Percentiles rank a stretch among this genome's conserved stretches.
Conservation (phyloP, 2,888 invertebrate species). For the Augochlorella aurata region DNA sequence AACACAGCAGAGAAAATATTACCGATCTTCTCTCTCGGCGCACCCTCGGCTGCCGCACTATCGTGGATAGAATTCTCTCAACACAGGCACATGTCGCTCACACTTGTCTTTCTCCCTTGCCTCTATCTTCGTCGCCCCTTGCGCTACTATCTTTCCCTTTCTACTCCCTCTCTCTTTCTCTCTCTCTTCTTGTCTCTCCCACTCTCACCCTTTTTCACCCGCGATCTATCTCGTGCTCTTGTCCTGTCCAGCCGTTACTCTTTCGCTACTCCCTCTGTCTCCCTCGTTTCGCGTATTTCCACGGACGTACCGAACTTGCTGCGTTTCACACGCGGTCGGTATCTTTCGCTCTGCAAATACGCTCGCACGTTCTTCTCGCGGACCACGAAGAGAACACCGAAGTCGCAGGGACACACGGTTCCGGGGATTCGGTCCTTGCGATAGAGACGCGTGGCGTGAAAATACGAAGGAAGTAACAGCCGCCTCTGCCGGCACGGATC, state of each 20-base stretch:
- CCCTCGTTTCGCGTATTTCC: slow-evolving; percentile 52
- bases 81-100: slow-evolving; percentile 67
- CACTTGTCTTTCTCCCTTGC: slow-evolving; percentile 52
- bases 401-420: slow-evolving; percentile 31
- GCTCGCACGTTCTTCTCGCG: slow-evolving; percentile 7
- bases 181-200: neutral
- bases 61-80: slow-evolving; percentile 62
- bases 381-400: slow-evolving; percentile 11
- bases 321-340: slow-evolving; percentile 53
- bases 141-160: slow-evolving; percentile 27
- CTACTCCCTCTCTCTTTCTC: slow-evolving; percentile 1
- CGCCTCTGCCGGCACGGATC: slow-evolving; percentile 79
- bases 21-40: slow-evolving; percentile 59
- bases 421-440: slow-evolving; percentile 48
- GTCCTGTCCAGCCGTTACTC: slow-evolving; percentile 28
- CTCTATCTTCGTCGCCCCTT: slow-evolving; percentile 22
- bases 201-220: slow-evolving; percentile 31
- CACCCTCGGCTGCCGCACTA: slow-evolving; percentile 64
- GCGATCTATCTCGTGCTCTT: slow-evolving; percentile 21
- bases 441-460: slow-evolving; percentile 69
- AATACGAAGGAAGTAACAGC: slow-evolving; percentile 78
- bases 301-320: slow-evolving; percentile 40
- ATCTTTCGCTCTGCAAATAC: neutral
- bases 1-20: slow-evolving; percentile 47
- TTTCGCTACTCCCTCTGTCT: slow-evolving; percentile 56